phyloP scores from a whole-genome alignment of 2,113 vertebrate species.

The Sturnus vulgaris region DNA sequence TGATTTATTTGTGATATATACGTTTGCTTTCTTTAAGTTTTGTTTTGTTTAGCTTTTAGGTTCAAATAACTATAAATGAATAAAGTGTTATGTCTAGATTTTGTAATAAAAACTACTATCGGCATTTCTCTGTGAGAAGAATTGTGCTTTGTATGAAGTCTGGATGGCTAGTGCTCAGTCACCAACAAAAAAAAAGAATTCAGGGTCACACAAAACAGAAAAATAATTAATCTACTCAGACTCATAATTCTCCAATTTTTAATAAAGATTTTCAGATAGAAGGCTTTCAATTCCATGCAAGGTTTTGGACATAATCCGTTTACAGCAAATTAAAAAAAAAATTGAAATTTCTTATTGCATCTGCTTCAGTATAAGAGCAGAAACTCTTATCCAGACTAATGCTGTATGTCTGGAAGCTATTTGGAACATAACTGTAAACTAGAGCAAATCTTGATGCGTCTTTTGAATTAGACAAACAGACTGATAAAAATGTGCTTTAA shows the following conservation, averaged over 20 bases:
- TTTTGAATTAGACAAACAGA: background rate
- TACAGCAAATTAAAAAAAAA: rapidly evolving
- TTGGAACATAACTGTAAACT: background rate
- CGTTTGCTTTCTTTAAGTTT: background rate
- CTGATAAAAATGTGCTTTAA: background rate
- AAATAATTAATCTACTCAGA: background rate
- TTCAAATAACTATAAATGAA: background rate
- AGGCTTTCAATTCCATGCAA: background rate
- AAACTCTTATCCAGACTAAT: background rate
- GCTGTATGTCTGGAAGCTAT: background rate
- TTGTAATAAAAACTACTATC: background rate
- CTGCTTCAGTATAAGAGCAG: background rate
- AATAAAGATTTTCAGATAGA: background rate
- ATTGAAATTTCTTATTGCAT: background rate
- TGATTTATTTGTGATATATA: no score
- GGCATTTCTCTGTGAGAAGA: background rate
- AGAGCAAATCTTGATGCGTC: background rate
- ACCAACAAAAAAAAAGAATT: background rate
- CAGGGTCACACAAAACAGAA: background rate
- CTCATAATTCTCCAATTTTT: background rate
- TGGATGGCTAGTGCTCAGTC: background rate
- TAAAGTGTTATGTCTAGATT: background rate
- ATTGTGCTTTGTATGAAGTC: background rate
- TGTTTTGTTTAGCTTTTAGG: background rate
- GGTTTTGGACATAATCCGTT: background rate